phyloP scores from a whole-genome alignment of 2,113 vertebrate genomes.

The Amblyopsis rosae region DNA sequence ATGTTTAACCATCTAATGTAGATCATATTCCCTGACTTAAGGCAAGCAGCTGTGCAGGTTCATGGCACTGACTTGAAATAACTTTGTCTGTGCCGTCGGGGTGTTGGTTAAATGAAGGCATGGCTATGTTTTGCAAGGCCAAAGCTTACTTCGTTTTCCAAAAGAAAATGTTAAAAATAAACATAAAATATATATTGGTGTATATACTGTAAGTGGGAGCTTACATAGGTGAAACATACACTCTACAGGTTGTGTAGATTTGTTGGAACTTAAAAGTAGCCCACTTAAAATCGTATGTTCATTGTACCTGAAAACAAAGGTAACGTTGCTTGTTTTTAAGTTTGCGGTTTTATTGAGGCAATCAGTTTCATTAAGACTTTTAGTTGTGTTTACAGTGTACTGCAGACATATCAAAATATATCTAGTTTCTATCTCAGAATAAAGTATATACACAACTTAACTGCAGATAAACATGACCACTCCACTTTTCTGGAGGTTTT shows the following conservation, averaged over 20 bases:
- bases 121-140: not conserved
- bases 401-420: not conserved
- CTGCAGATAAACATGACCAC: not conserved
- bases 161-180: no score
- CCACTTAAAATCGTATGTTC: not conserved
- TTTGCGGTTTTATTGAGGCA: no score
- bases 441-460: not conserved
- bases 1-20: constrained; percentile 61
- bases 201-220: no score
- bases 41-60: constrained; percentile 60
- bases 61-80: constrained; percentile 60
- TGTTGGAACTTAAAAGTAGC: not conserved
- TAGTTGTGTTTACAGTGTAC: no score
- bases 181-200: not conserved
- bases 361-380: no score
- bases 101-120: constrained; percentile 23
- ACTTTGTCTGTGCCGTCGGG: constrained; percentile 40
- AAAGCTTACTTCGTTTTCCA: not conserved
- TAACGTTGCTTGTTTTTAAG: no score
- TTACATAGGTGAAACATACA: no score
- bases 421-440: not conserved
- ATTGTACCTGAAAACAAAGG: no score
- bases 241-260: not conserved
- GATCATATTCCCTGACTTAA: constrained; percentile 52
- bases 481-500: constrained; percentile 2